Base-by-base conservation (phyloP, 2,888 invertebrate genomes). In the Rosalia funebris region DNA sequence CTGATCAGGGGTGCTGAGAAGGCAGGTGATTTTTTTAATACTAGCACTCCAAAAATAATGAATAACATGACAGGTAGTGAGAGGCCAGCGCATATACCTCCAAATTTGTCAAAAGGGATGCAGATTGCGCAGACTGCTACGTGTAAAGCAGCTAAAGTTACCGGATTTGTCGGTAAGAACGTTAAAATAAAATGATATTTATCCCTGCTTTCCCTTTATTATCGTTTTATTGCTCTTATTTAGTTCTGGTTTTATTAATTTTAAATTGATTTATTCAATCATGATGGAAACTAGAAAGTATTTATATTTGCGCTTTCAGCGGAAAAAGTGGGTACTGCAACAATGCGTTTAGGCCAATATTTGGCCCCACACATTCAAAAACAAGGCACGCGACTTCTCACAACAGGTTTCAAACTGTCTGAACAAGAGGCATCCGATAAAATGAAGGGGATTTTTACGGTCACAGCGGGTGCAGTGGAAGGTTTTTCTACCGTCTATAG, bases 401-500 rank as follows among this genome's bases (percentile, higher is more conserved):
- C 86, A 9, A 83, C 82, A 52, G 85, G 86, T 9, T 83, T 84
- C 60, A 83, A 84, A 58, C 85, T 85, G 71, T 83, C 82, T 41
- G 83, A 84, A 69, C 73, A 77, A 17, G 83, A 87, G 47, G 87
- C 88, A 0, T 81, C 84, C 11, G 81, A 82, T 45, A 86, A 85
- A 70, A 80, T 88, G 63, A 85, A 85, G 63, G 84, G 85, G 17
- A 85, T 87, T 1, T 72, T 90, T 50, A 88, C 88, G 16, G 88
- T 91, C 4, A 89, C 90, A 0, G 87, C 88, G 0, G 89, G 89
- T n/a, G 88, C 90, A 12, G 84, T 90, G 0, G 87, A 88, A 78
- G 91, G 91, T 1, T 87, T 90, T 71, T 84, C 86, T 0, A 90
- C 90, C 0, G 85, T 92, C 9, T 91, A 90, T 75, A 82, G 86